phyloP scores from a whole-genome alignment of 2,113 vertebrate genomes.

The Ancistrus triradiatus region DNA sequence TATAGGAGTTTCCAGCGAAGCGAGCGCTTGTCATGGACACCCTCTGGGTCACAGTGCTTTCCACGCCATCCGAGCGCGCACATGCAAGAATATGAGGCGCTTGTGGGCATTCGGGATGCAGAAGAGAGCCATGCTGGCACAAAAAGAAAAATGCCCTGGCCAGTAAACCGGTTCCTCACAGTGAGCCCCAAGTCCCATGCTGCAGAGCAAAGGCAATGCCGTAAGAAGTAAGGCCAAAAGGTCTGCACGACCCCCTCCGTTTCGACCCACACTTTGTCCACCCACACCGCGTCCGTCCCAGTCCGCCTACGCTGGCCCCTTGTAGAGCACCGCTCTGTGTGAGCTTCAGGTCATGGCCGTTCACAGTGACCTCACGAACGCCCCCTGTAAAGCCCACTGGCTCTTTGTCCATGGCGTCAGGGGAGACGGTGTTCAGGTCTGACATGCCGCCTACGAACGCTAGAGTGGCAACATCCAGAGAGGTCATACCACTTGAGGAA shows the following conservation, averaged over 20 bases:
- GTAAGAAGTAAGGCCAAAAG: constrained; percentile 53
- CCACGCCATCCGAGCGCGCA: constrained; percentile 77
- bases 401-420: constrained; percentile 66
- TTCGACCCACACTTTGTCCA: constrained; percentile 76
- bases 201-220: constrained; percentile 68
- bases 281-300: constrained; percentile 78
- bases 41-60: constrained; percentile 63
- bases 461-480: constrained; percentile 68
- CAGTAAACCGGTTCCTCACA: constrained; percentile 73
- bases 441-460: constrained; percentile 80
- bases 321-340: constrained; percentile 65
- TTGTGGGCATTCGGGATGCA: constrained; percentile 58
- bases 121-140: constrained; percentile 67
- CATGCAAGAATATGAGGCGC: constrained; percentile 66
- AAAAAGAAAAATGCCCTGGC: constrained; percentile 50
- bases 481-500: constrained; percentile 63
- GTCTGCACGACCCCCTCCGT: constrained; percentile 66
- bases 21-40: constrained; percentile 61
- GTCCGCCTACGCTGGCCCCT: constrained; percentile 79
- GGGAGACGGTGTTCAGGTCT: constrained; percentile 63
- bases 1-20: constrained; percentile 75
- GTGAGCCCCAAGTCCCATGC: constrained; percentile 66
- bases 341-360: constrained; percentile 72
- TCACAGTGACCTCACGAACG: constrained; percentile 70
- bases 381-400: constrained; percentile 74